Base-by-base conservation (phyloP, 1,140 invertebrate species). In the Cydia splendana region DNA sequence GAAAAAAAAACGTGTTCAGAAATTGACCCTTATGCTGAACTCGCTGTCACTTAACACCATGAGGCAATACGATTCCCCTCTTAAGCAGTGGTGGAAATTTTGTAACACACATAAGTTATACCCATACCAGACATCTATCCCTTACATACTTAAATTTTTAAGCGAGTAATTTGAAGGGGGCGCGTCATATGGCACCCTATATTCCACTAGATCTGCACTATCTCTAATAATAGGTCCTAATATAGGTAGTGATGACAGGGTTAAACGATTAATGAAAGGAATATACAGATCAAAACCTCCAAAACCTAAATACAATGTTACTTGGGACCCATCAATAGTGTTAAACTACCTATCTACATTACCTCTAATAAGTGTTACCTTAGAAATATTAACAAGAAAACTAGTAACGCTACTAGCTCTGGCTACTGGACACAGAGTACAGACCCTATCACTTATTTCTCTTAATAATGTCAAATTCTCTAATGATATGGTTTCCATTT, bases 211-310 rank as follows among this genome's bases (percentile, higher is more conserved):
- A 28, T 79, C 30, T 34, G 75, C 75, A 13, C 34, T 80, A 30
- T 65, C 77, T 9, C 15, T 78, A 67, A 9, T 80, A 6, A 13
- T 78, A 15, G 65, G 75, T 6, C 20, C 65, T 45, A 45, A 15
- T 13, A 12, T 30, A 12, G 24, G 65, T 5, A n/a, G 13, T 53
- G 28, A 81, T 15, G 57, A 76, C 9, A 28, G 42, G 18, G 65
- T 86, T 2, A 74, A 74, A 20, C 13, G 76, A 73, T 77, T 86
- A 77, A 78, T 87, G 71, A 87, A 84, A 78, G 87, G 82, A 28
- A 77, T 83, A 6, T 81, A 77, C 42, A 74, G 34, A 34, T 30
- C 81, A 15, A 78, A 80, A 42, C 83, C 85, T 4, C 20, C 78
- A 0, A 75, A 73, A 34, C 83, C 83, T 3, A 78, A 79, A 51